These are phyloP conservation scores for Alloscopus bannaensis DNA, from an alignment of 2,888 invertebrate species.

Conservation along the genomic window DNA sequence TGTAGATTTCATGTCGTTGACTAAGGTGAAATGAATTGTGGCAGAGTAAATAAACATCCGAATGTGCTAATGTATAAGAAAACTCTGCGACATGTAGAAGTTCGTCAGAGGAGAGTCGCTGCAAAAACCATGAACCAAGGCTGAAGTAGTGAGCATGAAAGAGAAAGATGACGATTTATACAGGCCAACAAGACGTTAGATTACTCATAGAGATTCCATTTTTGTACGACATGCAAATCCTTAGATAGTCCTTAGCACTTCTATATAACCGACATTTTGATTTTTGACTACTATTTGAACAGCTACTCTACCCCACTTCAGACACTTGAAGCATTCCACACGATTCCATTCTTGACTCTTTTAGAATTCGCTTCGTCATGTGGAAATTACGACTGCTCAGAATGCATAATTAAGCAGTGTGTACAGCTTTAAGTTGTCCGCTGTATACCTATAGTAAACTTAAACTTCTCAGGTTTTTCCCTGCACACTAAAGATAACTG, in stretches of 20 bases:
- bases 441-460: too few species aligned
- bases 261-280: background rate
- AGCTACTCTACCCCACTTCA: conserved; percentile 8
- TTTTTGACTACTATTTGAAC: background rate
- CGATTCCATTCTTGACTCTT: conserved; percentile 9
- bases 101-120: conserved; percentile 6
- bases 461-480: too few species aligned
- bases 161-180: background rate
- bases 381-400: conserved; percentile 42
- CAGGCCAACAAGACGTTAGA: background rate
- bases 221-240: too few species aligned
- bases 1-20: conserved; percentile 7
- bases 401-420: conserved; percentile 57
- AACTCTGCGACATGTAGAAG: conserved; percentile 5
- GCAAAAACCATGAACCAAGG: background rate
- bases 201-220: too few species aligned
- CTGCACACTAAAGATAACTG: too few species aligned
- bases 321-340: background rate
- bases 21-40: background rate
- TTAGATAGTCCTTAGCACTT: background rate
- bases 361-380: conserved; percentile 44
- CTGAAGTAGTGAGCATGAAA: background rate
- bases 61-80: conserved; percentile 27
- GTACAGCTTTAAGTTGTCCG: too few species aligned
- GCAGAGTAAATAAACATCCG: conserved; percentile 16